Evolutionary conservation across 2,797 vertebrate species (phyloP).

Genomic region (Leuciscus waleckii): DNA sequence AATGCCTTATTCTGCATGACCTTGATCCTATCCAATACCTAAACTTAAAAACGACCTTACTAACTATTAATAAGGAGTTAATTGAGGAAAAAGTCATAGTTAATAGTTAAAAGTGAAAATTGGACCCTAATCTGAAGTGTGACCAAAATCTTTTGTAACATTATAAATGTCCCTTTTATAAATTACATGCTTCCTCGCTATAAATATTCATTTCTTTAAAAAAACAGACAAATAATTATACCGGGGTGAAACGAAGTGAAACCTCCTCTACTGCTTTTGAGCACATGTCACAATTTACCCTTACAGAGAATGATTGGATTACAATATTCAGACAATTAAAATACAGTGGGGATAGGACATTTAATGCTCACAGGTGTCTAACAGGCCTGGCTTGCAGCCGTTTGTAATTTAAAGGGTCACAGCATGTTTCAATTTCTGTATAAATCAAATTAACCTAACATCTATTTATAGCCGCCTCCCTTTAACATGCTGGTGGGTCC

Average conservation of each 20-base stretch:
- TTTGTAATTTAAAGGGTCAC: conserved; percentile 68
- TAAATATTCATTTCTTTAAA: background rate
- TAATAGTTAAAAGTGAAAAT: no score
- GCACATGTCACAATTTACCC: conserved; percentile 1
- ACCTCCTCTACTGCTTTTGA: background rate
- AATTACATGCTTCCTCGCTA: background rate
- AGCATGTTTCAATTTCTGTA: conserved; percentile 75
- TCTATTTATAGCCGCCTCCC: conserved; percentile 66
- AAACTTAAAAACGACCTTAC: no score
- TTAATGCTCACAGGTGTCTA: conserved; percentile 64
- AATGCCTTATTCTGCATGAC: no score
- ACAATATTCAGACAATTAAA: conserved; percentile 25
- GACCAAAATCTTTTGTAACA: no score
- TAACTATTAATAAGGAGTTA: no score
- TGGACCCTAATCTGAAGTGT: no score
- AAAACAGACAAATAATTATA: background rate
- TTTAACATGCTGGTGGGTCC: conserved; percentile 57
- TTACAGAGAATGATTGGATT: conserved; percentile 9
- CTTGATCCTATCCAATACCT: no score
- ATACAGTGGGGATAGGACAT: conserved; percentile 1
- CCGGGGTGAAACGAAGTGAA: background rate
- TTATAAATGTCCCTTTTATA: background rate
- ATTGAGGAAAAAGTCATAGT: no score
- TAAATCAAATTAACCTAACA: conserved; percentile 73
- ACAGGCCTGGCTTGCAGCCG: conserved; percentile 66